phyloP scores from a whole-genome alignment of 2,888 invertebrate genomes.

The Synanthedon andrenaeformis region DNA sequence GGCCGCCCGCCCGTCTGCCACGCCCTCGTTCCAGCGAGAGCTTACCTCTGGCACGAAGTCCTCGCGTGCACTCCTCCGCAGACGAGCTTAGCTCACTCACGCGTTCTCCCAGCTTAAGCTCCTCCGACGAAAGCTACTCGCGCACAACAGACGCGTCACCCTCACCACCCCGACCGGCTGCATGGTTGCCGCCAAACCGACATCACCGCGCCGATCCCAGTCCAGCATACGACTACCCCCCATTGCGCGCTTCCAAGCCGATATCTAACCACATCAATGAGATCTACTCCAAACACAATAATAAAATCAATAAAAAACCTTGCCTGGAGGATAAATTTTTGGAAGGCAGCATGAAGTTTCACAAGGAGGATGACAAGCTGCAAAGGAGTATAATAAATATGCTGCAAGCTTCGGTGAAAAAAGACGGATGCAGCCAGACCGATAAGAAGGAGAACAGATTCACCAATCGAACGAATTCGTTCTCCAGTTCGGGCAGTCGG shows the following conservation, averaged over 20 bases:
- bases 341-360: slow-evolving; percentile 42
- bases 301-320: slow-evolving; percentile 44
- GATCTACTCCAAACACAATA: slow-evolving; percentile 45
- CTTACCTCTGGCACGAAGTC: slow-evolving; percentile 68
- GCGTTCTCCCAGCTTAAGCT: slow-evolving; percentile 84
- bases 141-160: slow-evolving; percentile 80
- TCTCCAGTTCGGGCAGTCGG: slow-evolving; percentile 64
- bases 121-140: slow-evolving; percentile 87
- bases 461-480: slow-evolving; percentile 56
- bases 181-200: slow-evolving; percentile 54
- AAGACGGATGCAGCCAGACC: slow-evolving; percentile 75
- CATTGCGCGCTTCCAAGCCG: slow-evolving; percentile 61
- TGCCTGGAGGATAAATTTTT: slow-evolving; percentile 52
- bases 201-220: slow-evolving; percentile 64
- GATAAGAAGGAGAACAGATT: slow-evolving; percentile 71
- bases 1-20: slow-evolving; percentile 62
- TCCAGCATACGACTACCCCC: slow-evolving; percentile 69
- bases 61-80: slow-evolving; percentile 80
- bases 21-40: slow-evolving; percentile 78
- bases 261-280: slow-evolving; percentile 45
- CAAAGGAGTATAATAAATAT: slow-evolving; percentile 63
- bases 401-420: slow-evolving; percentile 70
- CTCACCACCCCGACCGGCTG: slow-evolving; percentile 70
- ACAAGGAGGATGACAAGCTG: slow-evolving; percentile 61
- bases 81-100: slow-evolving; percentile 86